Percentiles rank a stretch among this genome's conserved stretches.
Conservation (phyloP, 2,888 invertebrate genomes). For the Acrocyrtus sp. region DNA sequence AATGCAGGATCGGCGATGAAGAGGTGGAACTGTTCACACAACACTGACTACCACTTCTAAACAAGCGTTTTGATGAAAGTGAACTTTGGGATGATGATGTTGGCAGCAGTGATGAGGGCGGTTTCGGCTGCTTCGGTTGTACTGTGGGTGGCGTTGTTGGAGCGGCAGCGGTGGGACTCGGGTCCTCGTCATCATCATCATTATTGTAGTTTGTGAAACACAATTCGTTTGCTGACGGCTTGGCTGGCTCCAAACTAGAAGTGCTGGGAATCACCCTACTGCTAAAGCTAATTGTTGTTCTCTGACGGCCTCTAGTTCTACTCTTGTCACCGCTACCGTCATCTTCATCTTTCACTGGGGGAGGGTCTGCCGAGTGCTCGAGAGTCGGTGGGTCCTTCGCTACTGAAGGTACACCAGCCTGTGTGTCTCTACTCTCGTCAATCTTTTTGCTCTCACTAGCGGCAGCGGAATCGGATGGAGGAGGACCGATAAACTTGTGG, state of each 20-base stretch:
- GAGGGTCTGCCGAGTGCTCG: not conserved
- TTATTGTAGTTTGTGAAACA: not conserved
- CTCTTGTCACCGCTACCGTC: not conserved
- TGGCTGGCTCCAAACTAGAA: not conserved
- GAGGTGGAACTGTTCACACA: slow-evolving; percentile 49
- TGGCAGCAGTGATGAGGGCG: slow-evolving; percentile 13
- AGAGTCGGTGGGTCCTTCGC: not conserved
- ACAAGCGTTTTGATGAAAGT: slow-evolving; percentile 35
- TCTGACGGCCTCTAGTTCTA: not conserved
- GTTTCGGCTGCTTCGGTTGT: not conserved
- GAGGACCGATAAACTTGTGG: slow-evolving; percentile 28
- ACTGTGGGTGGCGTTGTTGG: not conserved
- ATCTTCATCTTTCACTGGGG: not conserved
- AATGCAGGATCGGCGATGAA: slow-evolving; percentile 41
- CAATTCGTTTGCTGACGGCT: not conserved
- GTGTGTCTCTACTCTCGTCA: too few relatives aligned
- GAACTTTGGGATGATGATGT: slow-evolving; percentile 2
- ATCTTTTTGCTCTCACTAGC: not conserved
- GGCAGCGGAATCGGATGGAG: not conserved
- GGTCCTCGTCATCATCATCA: slow-evolving; percentile 14
- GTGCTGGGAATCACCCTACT: not conserved
- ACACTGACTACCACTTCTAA: slow-evolving; percentile 53
- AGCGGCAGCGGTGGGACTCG: slow-evolving; percentile 3
- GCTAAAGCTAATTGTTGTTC: not conserved
- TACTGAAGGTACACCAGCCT: not conserved